Evolutionary conservation across 2,113 vertebrate species (phyloP).

Genomic region (human (Homo sapiens)): GRCh38 chr11:90547001-90547500

Average conservation of each 20-base stretch:
- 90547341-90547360: neutral
- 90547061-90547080: neutral
- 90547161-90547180: neutral
- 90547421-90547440: neutral
- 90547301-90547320: neutral
- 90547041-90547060: neutral
- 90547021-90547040: neutral
- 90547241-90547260: neutral
- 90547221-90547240: neutral
- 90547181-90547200: neutral
- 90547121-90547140: neutral
- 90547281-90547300: neutral
- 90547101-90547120: neutral
- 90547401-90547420: neutral
- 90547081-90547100: neutral
- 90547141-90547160: neutral
- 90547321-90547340: neutral
- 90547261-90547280: neutral
- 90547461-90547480: neutral
- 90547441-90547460: neutral
- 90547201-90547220: neutral
- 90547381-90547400: neutral
- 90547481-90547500: neutral
- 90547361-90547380: neutral
- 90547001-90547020: neutral